These are phyloP conservation scores for Sebastes alutus DNA, from an alignment of 2,797 vertebrate genomes.

Conservation along the genomic window DNA sequence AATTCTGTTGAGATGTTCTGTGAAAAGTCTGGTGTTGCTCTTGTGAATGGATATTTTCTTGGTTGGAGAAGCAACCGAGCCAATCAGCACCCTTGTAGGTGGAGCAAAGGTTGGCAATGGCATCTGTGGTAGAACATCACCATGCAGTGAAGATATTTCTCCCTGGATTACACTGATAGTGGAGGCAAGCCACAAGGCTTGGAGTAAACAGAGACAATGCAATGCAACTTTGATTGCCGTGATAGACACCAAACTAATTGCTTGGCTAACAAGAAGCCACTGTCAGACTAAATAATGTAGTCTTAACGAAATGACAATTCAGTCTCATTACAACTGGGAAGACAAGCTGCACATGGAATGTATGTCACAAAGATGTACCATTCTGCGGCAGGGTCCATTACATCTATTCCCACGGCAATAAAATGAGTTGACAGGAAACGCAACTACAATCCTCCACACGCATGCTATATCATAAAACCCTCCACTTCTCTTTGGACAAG, in stretches of 20 bases:
- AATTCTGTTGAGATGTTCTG: too few relatives aligned
- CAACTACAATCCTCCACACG: background rate
- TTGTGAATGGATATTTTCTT: background rate
- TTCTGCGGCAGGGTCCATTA: background rate
- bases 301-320: background rate
- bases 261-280: background rate
- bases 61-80: background rate
- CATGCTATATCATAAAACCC: background rate
- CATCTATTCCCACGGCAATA: background rate
- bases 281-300: background rate
- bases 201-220: background rate
- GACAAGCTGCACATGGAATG: background rate
- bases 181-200: background rate
- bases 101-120: too few relatives aligned
- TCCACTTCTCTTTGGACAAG: background rate
- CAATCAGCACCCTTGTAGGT: too few relatives aligned
- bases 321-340: background rate
- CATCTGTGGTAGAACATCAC: background rate
- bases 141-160: too few relatives aligned
- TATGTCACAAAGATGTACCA: background rate
- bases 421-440: background rate
- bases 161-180: background rate
- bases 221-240: background rate
- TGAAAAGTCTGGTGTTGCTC: background rate
- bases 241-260: background rate